Base-by-base conservation (phyloP, 1,140 invertebrate genomes). In the Holotrichia oblita region DNA sequence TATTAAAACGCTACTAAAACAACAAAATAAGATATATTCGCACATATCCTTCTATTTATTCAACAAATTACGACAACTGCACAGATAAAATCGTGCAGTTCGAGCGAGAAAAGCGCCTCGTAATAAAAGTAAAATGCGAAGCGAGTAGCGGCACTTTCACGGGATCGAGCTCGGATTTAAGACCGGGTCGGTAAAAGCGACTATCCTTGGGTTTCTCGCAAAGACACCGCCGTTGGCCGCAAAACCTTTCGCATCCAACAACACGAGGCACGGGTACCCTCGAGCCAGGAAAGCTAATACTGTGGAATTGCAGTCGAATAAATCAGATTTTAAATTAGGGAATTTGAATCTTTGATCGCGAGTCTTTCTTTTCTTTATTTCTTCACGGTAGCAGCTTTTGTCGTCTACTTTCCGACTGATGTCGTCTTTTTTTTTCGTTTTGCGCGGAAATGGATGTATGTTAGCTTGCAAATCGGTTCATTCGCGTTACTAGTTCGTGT, bases 261-360 rank as follows among this genome's bases (percentile, higher is more conserved):
- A 17, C 48, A 17, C 48, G 14, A n/a, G n/a, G 14, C 1, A 20
- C 14, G n/a, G n/a, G n/a, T n/a, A n/a, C 27, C n/a, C 14, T 6
- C 14, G 48, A 55, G 48, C 48, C 17, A 14, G 48, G n/a, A 9
- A 9, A 14, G 48, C 48, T 55, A 20, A 55, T 55, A 55, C 48
- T n/a, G 48, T 6, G n/a, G 48, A 55, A 55, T 55, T 55, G 14
- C 48, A n/a, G 48, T n/a, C 48, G 48, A 55, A 55, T 55, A 55
- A 55, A 55, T 55, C 48, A 55, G 48, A 55, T 55, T 55, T 55
- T 55, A 55, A 55, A 55, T 55, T 55, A 55, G 48, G 48, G 48
- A 55, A 55, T 55, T 55, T 55, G 48, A 55, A 55, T 55, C 48
- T 55, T 55, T 55, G 48, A 55, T 55, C 48, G 48, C 17, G 48